Conservation (phyloP, 2,113 vertebrate genomes). For the Aegithalos caudatus region DNA sequence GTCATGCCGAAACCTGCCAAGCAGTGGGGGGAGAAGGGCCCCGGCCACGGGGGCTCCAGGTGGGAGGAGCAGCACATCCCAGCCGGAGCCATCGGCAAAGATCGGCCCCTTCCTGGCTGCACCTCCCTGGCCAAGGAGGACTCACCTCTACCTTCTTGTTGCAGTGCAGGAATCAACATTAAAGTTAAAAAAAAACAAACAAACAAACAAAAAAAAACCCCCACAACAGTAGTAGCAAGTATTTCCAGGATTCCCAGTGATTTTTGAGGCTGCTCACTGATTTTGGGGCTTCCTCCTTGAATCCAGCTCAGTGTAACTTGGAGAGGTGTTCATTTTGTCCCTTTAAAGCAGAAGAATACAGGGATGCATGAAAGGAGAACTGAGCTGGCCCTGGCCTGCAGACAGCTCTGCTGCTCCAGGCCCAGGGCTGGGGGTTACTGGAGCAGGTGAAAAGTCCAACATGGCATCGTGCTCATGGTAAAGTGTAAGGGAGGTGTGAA, state of each 20-base stretch:
- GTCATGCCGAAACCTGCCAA: not conserved
- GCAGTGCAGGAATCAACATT: not conserved
- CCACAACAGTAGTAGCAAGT: not conserved
- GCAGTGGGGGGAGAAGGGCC: not conserved
- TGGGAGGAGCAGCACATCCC: not conserved
- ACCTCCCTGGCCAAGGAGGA: not conserved
- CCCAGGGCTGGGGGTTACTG: not conserved
- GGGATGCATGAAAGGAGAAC: not conserved
- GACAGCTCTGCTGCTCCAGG: not conserved
- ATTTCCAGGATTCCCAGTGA: not conserved
- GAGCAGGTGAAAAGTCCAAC: not conserved
- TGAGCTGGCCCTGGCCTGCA: not conserved
- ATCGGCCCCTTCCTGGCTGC: not conserved
- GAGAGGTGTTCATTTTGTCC: not conserved
- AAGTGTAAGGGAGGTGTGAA: not conserved
- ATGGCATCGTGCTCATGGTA: not conserved
- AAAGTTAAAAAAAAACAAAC: no score
- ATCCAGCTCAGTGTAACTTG: not conserved
- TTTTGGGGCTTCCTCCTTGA: not conserved
- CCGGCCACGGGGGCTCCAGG: rapidly evolving
- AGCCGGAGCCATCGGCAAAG: rapidly evolving
- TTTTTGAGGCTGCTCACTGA: not conserved
- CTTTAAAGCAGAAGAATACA: not conserved
- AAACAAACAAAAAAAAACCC: no score
- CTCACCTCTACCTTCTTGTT: not conserved